phyloP scores from a whole-genome alignment of 2,888 invertebrate species.

The Tetheella fluctuosa region DNA sequence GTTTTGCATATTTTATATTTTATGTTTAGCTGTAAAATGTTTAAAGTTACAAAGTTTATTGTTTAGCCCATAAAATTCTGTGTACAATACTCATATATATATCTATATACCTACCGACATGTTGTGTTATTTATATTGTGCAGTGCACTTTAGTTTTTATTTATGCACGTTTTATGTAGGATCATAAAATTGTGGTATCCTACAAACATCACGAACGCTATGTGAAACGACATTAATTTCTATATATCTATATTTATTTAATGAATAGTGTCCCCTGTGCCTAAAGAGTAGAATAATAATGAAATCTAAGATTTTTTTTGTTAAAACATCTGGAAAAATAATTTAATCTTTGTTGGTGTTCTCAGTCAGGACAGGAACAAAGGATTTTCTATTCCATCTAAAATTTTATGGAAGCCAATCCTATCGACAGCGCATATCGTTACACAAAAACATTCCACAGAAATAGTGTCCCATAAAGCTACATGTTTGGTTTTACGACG shows the following conservation, averaged over 20 bases:
- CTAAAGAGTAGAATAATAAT: too few relatives aligned
- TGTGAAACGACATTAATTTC: neutral
- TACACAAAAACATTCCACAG: slow-evolving; percentile 16
- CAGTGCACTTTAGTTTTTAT: slow-evolving; percentile 7
- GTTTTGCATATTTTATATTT: slow-evolving; percentile 64
- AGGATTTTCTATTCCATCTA: neutral
- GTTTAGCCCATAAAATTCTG: slow-evolving; percentile 60
- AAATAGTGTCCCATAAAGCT: slow-evolving; percentile 35
- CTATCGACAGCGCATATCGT: slow-evolving; percentile 15
- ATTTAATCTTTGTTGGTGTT: neutral
- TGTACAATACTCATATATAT: slow-evolving; percentile 18
- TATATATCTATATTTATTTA: neutral
- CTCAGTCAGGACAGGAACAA: neutral
- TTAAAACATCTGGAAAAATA: too few relatives aligned
- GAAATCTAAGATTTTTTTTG: neutral
- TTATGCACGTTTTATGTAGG: slow-evolving; percentile 3
- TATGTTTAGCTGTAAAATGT: slow-evolving; percentile 69
- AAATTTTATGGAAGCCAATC: slow-evolving; percentile 1
- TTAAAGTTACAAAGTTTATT: slow-evolving; percentile 69
- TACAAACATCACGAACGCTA: neutral
- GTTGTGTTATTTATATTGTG: slow-evolving; percentile 18
- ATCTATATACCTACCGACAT: slow-evolving; percentile 23
- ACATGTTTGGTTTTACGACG: slow-evolving; percentile 53
- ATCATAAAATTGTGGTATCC: slow-evolving; percentile 2
- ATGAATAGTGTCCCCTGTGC: too few relatives aligned